Evolutionary conservation across 2,888 invertebrate genomes (phyloP), one percentile per base, ranked within the genome.

Genomic region (Uropetala carovei): DNA sequence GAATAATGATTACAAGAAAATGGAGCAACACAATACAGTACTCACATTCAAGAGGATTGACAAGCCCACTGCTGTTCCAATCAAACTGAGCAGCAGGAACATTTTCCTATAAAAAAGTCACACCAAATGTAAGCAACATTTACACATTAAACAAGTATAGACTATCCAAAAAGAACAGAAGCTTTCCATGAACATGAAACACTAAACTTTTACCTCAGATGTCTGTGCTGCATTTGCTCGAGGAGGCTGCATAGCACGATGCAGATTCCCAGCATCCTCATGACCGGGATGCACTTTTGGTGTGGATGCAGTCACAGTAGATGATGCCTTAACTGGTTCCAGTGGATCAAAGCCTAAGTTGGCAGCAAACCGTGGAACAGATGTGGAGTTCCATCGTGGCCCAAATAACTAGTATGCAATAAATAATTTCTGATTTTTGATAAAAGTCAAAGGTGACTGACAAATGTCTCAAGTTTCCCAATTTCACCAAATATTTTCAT

Each of bases 281-380:
- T 43, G 57, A n/a, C 83, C 83, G 43, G 57, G 57, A 56, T 83
- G 43, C 83, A 57, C 43, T n/a, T 68, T 89, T 14, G 89, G 68
- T 14, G 83, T 11, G n/a, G 43, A 57, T n/a, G 18, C 7, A 13
- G 57, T 57, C 14, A 43, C 30, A n/a, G 89, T 18, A n/a, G 89
- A 18, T 0, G 64, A n/a, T 27, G 93, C 93, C 81, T 92, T 92
- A 92, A 97, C 96, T 8, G 98, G 98, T 94, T 98, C 97, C 56
- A 98, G 95, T 2, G 98, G 98, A 93, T 97, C 96, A 93, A 97
- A 96, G 93, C 97, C 97, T 93, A 98, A 96, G 94, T 98, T 98
- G n/a, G 98, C 97, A 81, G 98, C 98, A 96, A 97, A 98, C 95
- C 97, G 97, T 86, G 98, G 98, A 96, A 98, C 97, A 92, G 97